Evolutionary conservation across 2,113 vertebrate species (phyloP), one percentile per base, ranked within the genome.

Genomic region (Sclerurus mexicanus): DNA sequence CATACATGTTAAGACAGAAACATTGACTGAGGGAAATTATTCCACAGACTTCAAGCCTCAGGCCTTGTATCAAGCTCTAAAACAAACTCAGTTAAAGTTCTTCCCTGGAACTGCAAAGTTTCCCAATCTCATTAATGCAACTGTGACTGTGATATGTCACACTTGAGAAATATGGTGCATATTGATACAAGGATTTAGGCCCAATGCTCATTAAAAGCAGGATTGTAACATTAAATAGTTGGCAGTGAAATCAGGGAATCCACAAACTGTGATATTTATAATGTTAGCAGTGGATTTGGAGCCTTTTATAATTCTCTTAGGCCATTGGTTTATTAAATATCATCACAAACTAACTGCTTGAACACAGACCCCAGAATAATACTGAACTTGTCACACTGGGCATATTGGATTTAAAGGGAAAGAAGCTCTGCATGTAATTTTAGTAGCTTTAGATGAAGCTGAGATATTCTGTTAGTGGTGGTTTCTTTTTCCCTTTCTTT

Each of bases 201-300:
- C 30, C 66, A 87, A 68, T 4, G 25, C 16, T 81, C 49, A 92
- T 89, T 89, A 92, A 92, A 93, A 94, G 20, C 25, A 75, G 40
- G 52, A 49, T 52, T 30, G 52, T 60, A 84, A 40, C 30, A 50
- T 90, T 75, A 82, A 77, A 59, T 30, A 91, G 3, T 72, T 96
- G 89, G 76, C 83, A 69, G 9, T 24, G 28, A 80, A 94, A 75
- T 31, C 50, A 92, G 52, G 44, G 95, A 96, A 95, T 80, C 31
- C 52, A 93, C 67, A 90, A 92, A 91, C 87, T 94, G 85, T 92
- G 83, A 49, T 93, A 92, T 97, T 92, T 97, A 84, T 95, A 84
- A 85, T 50, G 52, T 92, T 82, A 94, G 27, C 42, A 80, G 67
- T 92, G 72, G 58, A 93, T 96, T 79, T 96, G 72, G 91, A 97